Evolutionary conservation across 2,888 invertebrate species (phyloP), one percentile per base, ranked within the genome.

Genomic region (Scaptomyza reducta): DNA sequence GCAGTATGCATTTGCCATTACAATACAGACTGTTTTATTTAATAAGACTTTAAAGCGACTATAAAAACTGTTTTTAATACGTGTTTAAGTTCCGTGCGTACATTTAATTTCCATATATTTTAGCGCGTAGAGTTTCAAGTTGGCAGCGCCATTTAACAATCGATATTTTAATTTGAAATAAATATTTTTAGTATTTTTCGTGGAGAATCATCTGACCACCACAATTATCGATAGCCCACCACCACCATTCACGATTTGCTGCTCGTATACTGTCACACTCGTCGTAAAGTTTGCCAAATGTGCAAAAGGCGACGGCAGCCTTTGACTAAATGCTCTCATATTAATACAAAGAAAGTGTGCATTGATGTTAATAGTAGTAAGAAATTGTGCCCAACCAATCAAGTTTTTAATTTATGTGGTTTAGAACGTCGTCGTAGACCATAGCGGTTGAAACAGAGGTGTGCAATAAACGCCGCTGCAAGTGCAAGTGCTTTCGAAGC

Each of bases 201-300:
- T 1, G 13, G 3, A 14, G 13, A 14, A 22, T 40, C 14, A 13
- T 14, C 13, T 10, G 38, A 38, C 35, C 50, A 16, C 38, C 50
- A 50, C 25, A 25, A 14, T 14, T 11, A 49, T 58, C 66, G 49
- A 10, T 18, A 11, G 3, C 9, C 47, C 53, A 11, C 40, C 53
- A 60, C 53, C 16, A 22, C 0, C n/a, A 63, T 47, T 50, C 50
- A 22, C 44, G 13, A 55, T 64, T 64, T 27, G 35, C 25, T 38
- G 11, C 31, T 49, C 29, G 7, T 5, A 27, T 33, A 18, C 74
- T 40, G 73, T 31, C 71, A 68, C 74, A 68, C 74, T 54, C 9
- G 33, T 50, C 31, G 45, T 42, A 31, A 50, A 49, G 56, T 74
- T 75, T 74, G 73, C 73, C 73, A 74, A 74, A 74, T 74, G 70